A percentile compares a stretch with the other conserved stretches of the same genome.
phyloP scores from a whole-genome alignment of 2,888 invertebrate genomes.

The Protonemura montana region DNA sequence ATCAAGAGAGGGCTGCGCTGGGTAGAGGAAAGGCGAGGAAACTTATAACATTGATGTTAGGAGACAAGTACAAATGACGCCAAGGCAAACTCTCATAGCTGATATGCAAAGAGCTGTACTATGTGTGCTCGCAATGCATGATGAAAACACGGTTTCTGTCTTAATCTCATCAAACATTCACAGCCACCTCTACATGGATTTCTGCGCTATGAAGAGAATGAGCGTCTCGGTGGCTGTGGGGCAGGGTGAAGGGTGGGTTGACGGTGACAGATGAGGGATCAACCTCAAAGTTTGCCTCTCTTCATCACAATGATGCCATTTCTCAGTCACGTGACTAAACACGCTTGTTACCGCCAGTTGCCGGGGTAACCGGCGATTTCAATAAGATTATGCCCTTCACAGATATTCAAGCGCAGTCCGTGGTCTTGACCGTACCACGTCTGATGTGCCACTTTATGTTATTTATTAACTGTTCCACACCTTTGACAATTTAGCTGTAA shows the following conservation, averaged over 20 bases:
- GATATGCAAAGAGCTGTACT: conserved; percentile 43
- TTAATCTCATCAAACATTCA: conserved; percentile 61
- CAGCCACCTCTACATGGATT: conserved; percentile 40
- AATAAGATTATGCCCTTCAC: not conserved
- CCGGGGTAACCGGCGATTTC: not conserved
- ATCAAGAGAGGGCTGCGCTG: not conserved
- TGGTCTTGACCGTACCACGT: not conserved
- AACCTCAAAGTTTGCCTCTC: conserved; percentile 35
- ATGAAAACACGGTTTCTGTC: conserved; percentile 60
- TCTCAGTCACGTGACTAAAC: not conserved
- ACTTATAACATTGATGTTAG: conserved; percentile 27
- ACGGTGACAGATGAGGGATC: conserved; percentile 33
- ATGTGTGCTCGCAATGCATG: conserved; percentile 55
- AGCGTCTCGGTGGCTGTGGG: not conserved
- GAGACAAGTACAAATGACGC: conserved; percentile 38
- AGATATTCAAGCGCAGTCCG: not conserved
- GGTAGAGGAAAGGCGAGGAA: conserved; percentile 18
- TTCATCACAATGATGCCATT: conserved; percentile 27
- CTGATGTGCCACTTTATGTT: not conserved
- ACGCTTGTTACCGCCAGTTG: not conserved
- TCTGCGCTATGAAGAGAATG: conserved; percentile 25
- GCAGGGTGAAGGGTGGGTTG: not conserved
- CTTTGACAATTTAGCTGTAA: conserved; percentile 32
- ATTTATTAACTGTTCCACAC: conserved; percentile 39
- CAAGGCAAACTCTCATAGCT: conserved; percentile 18